A percentile compares a stretch with the other conserved stretches of the same genome.
Evolutionary conservation across 2,888 invertebrate species (phyloP).

Genomic region (Ellobium chinense): DNA sequence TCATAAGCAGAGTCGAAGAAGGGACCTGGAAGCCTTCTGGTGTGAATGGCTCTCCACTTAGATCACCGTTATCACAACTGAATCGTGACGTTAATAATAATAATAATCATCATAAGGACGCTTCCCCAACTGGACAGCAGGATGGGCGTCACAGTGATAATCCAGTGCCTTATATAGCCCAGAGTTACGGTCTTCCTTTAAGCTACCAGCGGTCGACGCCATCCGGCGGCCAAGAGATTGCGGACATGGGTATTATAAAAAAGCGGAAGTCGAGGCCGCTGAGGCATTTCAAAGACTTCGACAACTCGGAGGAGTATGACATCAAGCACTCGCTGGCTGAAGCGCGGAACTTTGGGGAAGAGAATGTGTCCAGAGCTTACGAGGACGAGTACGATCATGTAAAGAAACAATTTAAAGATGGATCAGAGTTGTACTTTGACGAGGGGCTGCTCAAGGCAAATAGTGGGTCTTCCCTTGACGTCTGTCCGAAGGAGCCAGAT

Average conservation of each 20-base stretch:
- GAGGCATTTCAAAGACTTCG: slow-evolving; percentile 27
- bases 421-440: slow-evolving; percentile 17
- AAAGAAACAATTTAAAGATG: slow-evolving; percentile 8
- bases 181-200: neutral
- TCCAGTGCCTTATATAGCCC: neutral
- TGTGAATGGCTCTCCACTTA: neutral
- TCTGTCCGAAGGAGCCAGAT: slow-evolving; percentile 14
- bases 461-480: neutral
- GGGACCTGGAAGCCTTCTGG: neutral
- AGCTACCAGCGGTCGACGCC: neutral
- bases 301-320: neutral
- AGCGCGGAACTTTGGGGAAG: neutral
- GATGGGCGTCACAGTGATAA: neutral
- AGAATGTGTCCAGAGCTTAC: neutral
- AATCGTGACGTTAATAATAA: neutral
- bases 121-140: neutral
- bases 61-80: neutral
- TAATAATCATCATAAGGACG: too few relatives aligned
- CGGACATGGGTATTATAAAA: neutral
- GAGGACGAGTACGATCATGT: slow-evolving; percentile 14
- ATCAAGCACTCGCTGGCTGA: neutral
- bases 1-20: slow-evolving; percentile 33
- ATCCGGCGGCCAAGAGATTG: neutral
- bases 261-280: neutral
- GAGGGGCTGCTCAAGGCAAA: neutral